Evolutionary conservation across 53 echinoderm and acorn worm genomes (phyloP).

Genomic region (Paracentrotus lividus): DNA sequence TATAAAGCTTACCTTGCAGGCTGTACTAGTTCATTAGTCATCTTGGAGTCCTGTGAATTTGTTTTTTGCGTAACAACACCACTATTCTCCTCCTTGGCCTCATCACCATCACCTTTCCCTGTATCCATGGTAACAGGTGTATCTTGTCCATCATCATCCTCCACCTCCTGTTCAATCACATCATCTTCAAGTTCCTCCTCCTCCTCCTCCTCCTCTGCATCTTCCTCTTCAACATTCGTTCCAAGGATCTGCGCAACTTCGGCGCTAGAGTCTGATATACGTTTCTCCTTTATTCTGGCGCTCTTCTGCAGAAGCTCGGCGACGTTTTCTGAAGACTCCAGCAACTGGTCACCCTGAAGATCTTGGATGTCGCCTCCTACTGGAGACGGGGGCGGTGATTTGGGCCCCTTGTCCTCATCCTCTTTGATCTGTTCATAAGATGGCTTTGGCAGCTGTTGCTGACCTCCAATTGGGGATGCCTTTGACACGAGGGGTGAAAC

Average conservation of each 20-base stretch:
- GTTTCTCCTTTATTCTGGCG: constrained; percentile 84
- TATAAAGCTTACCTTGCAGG: background rate
- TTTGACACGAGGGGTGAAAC: constrained; percentile 31
- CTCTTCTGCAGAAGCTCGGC: constrained; percentile 83
- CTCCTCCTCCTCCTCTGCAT: constrained; percentile 67
- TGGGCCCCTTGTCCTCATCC: constrained; percentile 78
- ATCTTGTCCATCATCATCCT: constrained; percentile 10
- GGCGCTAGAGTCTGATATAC: constrained; percentile 95
- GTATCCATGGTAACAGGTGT: constrained; percentile 13
- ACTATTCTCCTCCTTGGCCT: constrained; percentile 13
- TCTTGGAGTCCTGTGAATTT: background rate
- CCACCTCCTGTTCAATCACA: constrained; percentile 33
- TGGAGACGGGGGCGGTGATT: constrained; percentile 92
- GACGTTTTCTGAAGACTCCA: constrained; percentile 76
- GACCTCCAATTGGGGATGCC: background rate
- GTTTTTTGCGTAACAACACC: background rate
- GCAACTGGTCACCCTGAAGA: constrained; percentile 61
- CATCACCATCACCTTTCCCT: constrained; percentile 23
- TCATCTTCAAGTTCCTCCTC: constrained; percentile 62
- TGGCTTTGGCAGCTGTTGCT: background rate
- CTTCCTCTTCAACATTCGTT: constrained; percentile 64
- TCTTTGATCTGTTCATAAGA: constrained; percentile 56
- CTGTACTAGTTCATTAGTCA: background rate
- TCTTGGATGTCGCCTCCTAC: constrained; percentile 74
- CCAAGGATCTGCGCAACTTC: constrained; percentile 94